Percentiles rank a stretch among this genome's conserved stretches.
phyloP scores from a whole-genome alignment of 1,140 invertebrate genomes.

The Aphelinus atriplicis region DNA sequence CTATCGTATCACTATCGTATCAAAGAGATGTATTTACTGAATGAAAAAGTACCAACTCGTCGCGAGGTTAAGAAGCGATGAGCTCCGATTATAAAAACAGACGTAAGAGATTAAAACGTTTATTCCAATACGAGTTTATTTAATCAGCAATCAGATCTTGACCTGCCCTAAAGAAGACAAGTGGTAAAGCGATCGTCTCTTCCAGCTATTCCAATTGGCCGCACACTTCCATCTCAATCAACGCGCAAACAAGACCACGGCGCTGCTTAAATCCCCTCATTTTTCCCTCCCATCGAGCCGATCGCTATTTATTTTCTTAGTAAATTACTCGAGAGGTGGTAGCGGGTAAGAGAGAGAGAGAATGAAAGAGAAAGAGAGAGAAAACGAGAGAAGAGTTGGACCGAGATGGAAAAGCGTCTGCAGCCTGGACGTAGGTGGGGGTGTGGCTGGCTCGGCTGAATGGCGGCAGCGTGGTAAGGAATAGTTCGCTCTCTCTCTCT shows the following conservation, averaged over 20 bases:
- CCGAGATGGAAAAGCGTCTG: too few species aligned
- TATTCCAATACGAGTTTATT: too few species aligned
- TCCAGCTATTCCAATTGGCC: not conserved
- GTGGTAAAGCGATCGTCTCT: not conserved
- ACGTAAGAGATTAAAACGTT: too few species aligned
- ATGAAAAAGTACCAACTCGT: too few species aligned
- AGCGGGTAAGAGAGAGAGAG: slow-evolving; percentile 42
- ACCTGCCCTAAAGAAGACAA: too few species aligned
- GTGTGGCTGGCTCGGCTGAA: slow-evolving; percentile 30
- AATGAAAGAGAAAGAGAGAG: slow-evolving; percentile 25
- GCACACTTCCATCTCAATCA: slow-evolving; percentile 48
- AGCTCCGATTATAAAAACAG: too few species aligned
- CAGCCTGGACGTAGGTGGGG: slow-evolving; percentile 23
- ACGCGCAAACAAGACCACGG: slow-evolving; percentile 50
- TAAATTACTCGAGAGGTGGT: slow-evolving; percentile 57
- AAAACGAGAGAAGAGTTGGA: slow-evolving; percentile 4
- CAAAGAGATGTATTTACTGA: too few species aligned
- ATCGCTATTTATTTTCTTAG: slow-evolving; percentile 63
- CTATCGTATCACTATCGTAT: too few species aligned
- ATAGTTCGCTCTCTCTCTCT: not conserved
- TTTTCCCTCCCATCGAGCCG: slow-evolving; percentile 42
- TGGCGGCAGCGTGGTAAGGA: not conserved
- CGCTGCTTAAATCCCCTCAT: slow-evolving; percentile 56
- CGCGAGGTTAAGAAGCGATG: too few species aligned
- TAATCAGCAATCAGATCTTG: too few species aligned